Percentiles rank a stretch among this genome's conserved stretches.
Evolutionary conservation across 2,888 invertebrate genomes (phyloP).

Genomic region (Apotomis turbidana): DNA sequence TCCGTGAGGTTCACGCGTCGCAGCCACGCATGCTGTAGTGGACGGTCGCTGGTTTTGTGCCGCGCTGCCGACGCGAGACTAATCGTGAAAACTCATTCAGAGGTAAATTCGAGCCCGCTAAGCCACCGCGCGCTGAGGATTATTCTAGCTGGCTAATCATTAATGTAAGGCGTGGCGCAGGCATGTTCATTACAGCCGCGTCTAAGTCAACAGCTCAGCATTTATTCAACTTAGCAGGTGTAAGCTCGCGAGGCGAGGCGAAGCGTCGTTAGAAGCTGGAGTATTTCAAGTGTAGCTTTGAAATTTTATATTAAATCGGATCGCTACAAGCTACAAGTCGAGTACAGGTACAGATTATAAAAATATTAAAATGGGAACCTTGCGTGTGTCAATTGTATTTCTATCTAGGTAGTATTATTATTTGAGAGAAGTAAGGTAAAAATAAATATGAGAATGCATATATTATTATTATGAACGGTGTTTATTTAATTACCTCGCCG

Average conservation of each 20-base stretch:
- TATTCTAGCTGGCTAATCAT: conserved; percentile 20
- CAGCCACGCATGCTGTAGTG: background rate
- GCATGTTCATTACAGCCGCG: conserved; percentile 3
- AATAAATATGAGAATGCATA: no score
- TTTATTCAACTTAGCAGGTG: background rate
- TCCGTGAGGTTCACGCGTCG: background rate
- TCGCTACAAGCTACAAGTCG: background rate
- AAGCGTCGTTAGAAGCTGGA: background rate
- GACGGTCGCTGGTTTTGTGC: no score
- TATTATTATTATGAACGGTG: no score
- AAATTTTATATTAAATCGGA: background rate
- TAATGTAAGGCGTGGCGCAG: conserved; percentile 7
- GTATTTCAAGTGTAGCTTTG: no score
- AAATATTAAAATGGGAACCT: no score
- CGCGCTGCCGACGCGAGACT: background rate
- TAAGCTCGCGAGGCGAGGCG: background rate
- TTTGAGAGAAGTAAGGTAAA: no score
- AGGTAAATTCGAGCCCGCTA: background rate
- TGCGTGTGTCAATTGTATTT: no score
- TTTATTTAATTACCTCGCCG: no score
- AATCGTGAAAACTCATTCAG: background rate
- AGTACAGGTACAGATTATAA: no score
- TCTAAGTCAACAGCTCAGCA: background rate
- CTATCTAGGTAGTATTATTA: no score
- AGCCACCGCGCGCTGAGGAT: conserved; percentile 2